Base-by-base conservation (phyloP, 2,113 vertebrate species). In the Prionailurus bengalensis region DNA sequence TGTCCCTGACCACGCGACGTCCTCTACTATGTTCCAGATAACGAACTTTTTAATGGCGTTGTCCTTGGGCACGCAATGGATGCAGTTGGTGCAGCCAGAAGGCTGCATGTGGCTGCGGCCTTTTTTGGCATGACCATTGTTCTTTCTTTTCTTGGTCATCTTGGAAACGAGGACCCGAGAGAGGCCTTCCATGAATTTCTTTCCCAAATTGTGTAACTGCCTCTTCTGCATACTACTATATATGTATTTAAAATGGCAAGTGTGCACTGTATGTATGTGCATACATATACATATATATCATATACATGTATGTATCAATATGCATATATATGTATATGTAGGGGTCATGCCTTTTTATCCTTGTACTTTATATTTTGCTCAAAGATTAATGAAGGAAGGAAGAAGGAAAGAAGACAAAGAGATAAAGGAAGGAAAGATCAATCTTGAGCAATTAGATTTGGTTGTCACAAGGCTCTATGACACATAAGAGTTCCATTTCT, bases 401-500 rank as follows among this genome's bases (percentile, higher is more conserved):
- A 55, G 29, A 19, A 53, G 9, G 42, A 39, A 27, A 16, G 19
- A 65, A 55, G 63, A 91, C 39, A 93, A 68, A 36, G 36, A 45
- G n/a, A 12, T 71, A 87, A 92, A 66, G 68, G 31, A 88, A 93
- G 53, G 65, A 95, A 95, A 73, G 36, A 86, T 9, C 33, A 79
- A 51, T 53, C 39, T 51, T 92, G 53, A 92, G 51, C 51, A 87
- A 87, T 90, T 95, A 68, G n/a, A 73, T 66, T 73, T 85, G 29
- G 23, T 93, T 96, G 66, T 97, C 84, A 79, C n/a, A 65, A 66
- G 85, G 45, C 89, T 79, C 13, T 53, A 4, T 78, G 71, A 93
- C 85, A 94, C 39, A 36, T 66, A 53, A 90, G 65, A 81, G 29
- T 88, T 87, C 78, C 45, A 91, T 91, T 91, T 95, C 91, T 80